Base-by-base conservation (phyloP, 1,140 invertebrate species). In the Ruditapes philippinarum region DNA sequence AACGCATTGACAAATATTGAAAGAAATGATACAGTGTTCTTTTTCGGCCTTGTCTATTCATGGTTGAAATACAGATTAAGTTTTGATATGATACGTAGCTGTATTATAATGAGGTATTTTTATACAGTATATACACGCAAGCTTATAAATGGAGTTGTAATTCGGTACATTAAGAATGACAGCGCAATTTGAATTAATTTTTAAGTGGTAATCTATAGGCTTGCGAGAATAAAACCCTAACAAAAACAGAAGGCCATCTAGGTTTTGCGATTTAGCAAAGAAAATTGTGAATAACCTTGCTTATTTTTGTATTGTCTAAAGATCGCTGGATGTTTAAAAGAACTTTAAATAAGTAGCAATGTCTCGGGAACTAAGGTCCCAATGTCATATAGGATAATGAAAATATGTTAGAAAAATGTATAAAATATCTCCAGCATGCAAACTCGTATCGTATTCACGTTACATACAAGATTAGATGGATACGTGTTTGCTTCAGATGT, bases 71-170 rank as follows among this genome's bases (percentile, higher is more conserved):
- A 22, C n/a, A 70, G 70, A 74, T 74, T 42, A 28, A 73, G 57
- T 28, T n/a, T 25, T 74, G 70, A 74, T 74, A 49, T 28, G 70
- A 74, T 49, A 74, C 70, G 22, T 42, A n/a, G 40, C 38, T n/a
- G 22, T 42, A 3, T 19, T 74, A 42, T 74, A 74, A 74, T 74
- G 17, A 45, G 25, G 22, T 45, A 19, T 62, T 62, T 74, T 74
- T 74, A 74, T 74, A 45, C 70, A 28, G 11, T 25, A 25, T 74
- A 42, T 22, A n/a, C 70, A 74, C 40, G 70, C 70, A 42, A 74
- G 4, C 22, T 38, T 28, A 42, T 4, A n/a, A 25, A 74, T 74
- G n/a, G n/a, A 42, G 70, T 12, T 42, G 70, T 70, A 70, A 70
- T 70, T 70, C 25, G 57, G 57, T 62, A 25, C 9, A n/a, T 25